Conservation (phyloP, 2,888 invertebrate species). For the Caenorhabditis virilis region DNA sequence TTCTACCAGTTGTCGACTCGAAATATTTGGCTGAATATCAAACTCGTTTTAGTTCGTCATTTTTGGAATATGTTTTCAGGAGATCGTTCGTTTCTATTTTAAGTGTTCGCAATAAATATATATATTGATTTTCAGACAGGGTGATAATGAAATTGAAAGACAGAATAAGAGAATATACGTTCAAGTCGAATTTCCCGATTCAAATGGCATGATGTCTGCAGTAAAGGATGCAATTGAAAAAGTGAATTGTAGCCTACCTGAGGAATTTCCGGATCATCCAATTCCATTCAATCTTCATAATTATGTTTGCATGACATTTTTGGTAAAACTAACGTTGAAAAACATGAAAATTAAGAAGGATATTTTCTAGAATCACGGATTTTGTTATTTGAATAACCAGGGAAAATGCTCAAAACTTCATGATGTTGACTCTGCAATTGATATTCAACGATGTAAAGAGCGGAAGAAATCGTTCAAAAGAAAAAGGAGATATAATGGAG, state of each 20-base stretch:
- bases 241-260: slow-evolving; percentile 37
- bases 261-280: slow-evolving; percentile 41
- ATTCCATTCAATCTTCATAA: slow-evolving; percentile 37
- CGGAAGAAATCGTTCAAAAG: slow-evolving; percentile 28
- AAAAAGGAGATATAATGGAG: slow-evolving; percentile 23
- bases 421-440: slow-evolving; percentile 60
- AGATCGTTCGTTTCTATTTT: slow-evolving; percentile 68
- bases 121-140: slow-evolving; percentile 38
- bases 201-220: background rate
- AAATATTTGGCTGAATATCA: slow-evolving; percentile 72
- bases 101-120: background rate
- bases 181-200: slow-evolving; percentile 14
- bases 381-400: slow-evolving; percentile 39
- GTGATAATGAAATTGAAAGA: slow-evolving; percentile 43
- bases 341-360: background rate
- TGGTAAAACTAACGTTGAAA: slow-evolving; percentile 10
- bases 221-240: slow-evolving; percentile 18
- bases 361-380: slow-evolving; percentile 52
- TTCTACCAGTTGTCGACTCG: slow-evolving; percentile 70
- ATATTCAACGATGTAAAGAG: slow-evolving; percentile 48
- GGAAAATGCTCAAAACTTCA: slow-evolving; percentile 42
- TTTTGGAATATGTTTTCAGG: slow-evolving; percentile 72
- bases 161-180: slow-evolving; percentile 10
- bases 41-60: slow-evolving; percentile 70
- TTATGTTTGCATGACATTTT: slow-evolving; percentile 44